Conservation (phyloP, 2,888 invertebrate species). For the Drosophila subquinaria region DNA sequence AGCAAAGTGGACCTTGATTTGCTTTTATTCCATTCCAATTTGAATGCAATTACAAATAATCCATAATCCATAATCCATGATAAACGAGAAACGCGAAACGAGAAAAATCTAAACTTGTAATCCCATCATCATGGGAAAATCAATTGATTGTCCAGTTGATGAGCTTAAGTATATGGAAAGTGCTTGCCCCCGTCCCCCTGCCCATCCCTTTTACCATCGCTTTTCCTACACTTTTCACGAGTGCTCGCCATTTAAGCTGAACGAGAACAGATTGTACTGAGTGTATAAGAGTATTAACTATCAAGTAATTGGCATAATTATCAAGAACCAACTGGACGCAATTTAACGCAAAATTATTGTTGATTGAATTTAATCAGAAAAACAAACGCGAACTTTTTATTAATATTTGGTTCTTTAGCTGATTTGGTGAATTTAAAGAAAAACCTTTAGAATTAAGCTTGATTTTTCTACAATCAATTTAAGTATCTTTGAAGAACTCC, state of each 20-base stretch:
- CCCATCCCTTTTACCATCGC: no score
- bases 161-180: neutral
- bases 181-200: neutral
- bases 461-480: no score
- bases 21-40: conserved; percentile 4
- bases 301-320: neutral
- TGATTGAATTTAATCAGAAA: no score
- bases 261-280: neutral
- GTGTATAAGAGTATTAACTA: neutral
- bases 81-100: conserved; percentile 2
- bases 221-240: neutral
- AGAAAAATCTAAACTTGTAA: conserved; percentile 11
- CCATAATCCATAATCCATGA: neutral
- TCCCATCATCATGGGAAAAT: conserved; percentile 15
- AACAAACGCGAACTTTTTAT: no score
- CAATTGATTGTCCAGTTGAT: conserved; percentile 10
- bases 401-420: no score
- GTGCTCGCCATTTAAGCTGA: neutral
- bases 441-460: no score
- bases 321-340: neutral
- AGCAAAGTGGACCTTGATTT: no score
- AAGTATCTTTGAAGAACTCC: no score
- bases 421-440: no score
- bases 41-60: conserved; percentile 39
- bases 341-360: no score